Evolutionary conservation across 1,140 invertebrate genomes (phyloP).

Genomic region (Rhopalosiphum maidis): DNA sequence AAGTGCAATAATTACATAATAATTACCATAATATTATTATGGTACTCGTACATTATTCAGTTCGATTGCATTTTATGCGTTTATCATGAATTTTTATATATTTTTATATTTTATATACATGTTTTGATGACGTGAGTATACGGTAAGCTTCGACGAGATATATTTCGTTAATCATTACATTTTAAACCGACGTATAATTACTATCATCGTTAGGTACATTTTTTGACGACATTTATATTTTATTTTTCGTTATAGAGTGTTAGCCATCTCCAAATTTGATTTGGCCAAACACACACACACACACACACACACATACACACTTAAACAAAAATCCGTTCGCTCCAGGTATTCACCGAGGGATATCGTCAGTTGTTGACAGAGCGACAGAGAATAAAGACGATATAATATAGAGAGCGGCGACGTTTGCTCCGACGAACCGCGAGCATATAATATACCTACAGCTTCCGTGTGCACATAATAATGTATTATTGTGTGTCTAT

Average conservation of each 20-base stretch:
- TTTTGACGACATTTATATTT: background rate
- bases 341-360: background rate
- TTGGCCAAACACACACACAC: background rate
- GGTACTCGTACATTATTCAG: background rate
- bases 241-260: background rate
- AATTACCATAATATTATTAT: background rate
- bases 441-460: background rate
- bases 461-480: background rate
- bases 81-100: too few relatives aligned
- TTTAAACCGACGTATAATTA: background rate
- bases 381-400: background rate
- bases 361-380: background rate
- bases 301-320: background rate
- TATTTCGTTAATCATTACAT: too few relatives aligned
- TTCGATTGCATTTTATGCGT: background rate
- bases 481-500: slow-evolving; percentile 2
- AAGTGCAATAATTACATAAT: too few relatives aligned
- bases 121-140: too few relatives aligned
- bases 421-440: background rate
- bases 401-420: background rate
- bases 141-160: too few relatives aligned
- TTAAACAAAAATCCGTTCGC: background rate
- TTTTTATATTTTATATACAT: too few relatives aligned
- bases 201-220: background rate
- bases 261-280: background rate